These are phyloP conservation scores for Ochotona princeps DNA, from an alignment of 2,113 vertebrate genomes.

Conservation along the genomic window DNA sequence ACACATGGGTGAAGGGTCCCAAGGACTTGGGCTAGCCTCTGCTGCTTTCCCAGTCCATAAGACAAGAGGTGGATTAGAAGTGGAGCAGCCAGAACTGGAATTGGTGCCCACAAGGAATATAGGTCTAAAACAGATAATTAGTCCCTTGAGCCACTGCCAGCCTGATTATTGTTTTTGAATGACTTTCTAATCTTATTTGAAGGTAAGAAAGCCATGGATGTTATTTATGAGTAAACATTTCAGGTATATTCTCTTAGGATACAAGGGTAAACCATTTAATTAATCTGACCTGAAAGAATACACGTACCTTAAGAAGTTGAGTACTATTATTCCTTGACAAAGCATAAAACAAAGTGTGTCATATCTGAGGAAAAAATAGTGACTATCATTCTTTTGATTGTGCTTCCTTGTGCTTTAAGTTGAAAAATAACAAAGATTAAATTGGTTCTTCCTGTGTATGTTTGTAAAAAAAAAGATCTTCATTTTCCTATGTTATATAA, in stretches of 20 bases:
- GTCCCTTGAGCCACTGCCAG: no score
- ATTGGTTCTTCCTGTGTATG: not conserved
- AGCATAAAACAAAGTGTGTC: not conserved
- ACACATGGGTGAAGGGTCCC: no score
- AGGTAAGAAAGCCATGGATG: not conserved
- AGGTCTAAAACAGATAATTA: no score
- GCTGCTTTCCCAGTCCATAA: no score
- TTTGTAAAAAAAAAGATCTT: not conserved
- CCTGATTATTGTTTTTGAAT: no score
- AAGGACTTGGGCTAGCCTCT: no score
- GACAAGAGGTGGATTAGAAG: no score
- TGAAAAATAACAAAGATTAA: slow-evolving; percentile 33
- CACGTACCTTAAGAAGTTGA: not conserved
- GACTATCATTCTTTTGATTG: not conserved
- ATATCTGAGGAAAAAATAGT: not conserved
- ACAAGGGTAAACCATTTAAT: not conserved
- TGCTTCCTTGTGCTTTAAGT: not conserved
- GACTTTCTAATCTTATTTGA: not conserved
- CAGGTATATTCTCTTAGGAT: not conserved
- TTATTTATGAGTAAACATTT: not conserved
- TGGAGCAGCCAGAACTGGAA: no score
- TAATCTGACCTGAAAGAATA: not conserved
- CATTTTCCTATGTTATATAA: not conserved
- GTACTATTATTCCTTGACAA: not conserved
- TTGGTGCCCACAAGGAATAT: no score